A percentile compares a stretch with the other conserved stretches of the same genome.
These are phyloP conservation scores for Callinectes sapidus DNA, from an alignment of 2,888 invertebrate genomes.

Conservation along the genomic window DNA sequence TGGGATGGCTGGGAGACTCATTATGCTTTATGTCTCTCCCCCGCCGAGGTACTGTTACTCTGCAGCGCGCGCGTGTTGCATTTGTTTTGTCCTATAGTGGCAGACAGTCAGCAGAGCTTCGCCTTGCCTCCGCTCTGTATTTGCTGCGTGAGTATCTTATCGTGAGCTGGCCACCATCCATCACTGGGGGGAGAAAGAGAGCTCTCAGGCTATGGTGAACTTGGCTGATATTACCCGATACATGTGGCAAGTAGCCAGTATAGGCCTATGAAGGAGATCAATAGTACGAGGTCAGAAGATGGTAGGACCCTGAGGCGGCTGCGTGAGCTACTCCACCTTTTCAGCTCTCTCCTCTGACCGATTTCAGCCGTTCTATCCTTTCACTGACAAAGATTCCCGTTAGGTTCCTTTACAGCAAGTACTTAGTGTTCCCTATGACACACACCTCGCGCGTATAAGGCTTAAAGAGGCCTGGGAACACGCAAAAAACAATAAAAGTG, in stretches of 20 bases:
- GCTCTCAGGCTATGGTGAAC: constrained; percentile 45
- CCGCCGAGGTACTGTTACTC: constrained; percentile 47
- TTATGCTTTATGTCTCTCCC: constrained; percentile 53
- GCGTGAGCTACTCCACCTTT: constrained; percentile 49
- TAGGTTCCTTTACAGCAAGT: constrained; percentile 6
- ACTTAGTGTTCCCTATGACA: constrained; percentile 46
- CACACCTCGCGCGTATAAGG: constrained; percentile 52
- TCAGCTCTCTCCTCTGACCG: constrained; percentile 32
- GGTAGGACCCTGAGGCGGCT: constrained; percentile 53
- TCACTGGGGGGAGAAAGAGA: constrained; percentile 50
- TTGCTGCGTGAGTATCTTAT: constrained; percentile 49
- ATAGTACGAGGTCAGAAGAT: constrained; percentile 67
- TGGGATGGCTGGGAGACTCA: constrained; percentile 59
- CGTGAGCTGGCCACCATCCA: constrained; percentile 45
- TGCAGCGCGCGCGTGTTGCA: constrained; percentile 51
- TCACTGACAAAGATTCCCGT: constrained; percentile 34
- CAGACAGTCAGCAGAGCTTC: constrained; percentile 16
- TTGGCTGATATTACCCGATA: constrained; percentile 60
- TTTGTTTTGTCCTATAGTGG: constrained; percentile 41
- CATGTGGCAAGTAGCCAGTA: constrained; percentile 62
- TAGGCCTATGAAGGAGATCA: constrained; percentile 68
- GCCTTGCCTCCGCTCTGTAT: constrained; percentile 8
- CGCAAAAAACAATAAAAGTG: constrained; percentile 60
- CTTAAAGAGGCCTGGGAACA: constrained; percentile 52
- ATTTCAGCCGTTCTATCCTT: constrained; percentile 42